phyloP scores from a whole-genome alignment of 2,888 invertebrate species.

The Fabriciana adippe region DNA sequence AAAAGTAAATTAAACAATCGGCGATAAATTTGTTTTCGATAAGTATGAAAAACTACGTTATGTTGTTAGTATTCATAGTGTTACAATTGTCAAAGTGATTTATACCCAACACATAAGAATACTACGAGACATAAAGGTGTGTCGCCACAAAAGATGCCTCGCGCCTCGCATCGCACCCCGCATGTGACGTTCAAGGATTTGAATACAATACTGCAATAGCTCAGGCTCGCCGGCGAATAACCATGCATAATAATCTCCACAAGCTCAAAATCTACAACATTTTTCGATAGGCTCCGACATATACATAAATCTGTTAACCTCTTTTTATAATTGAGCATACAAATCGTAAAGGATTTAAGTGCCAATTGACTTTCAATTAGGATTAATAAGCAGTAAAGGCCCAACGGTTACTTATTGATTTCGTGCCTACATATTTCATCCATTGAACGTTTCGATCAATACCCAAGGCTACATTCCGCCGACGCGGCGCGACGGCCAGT shows the following conservation, averaged over 20 bases:
- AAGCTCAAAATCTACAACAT: conserved; percentile 71
- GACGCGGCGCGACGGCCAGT: conserved; percentile 46
- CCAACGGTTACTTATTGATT: conserved; percentile 62
- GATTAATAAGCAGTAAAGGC: conserved; percentile 63
- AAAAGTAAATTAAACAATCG: too few species aligned
- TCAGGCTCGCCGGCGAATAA: conserved; percentile 72
- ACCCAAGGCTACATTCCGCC: conserved; percentile 57
- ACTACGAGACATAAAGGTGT: conserved; percentile 21
- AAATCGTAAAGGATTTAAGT: conserved; percentile 57
- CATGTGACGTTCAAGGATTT: conserved; percentile 67
- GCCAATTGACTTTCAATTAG: conserved; percentile 67
- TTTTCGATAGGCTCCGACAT: conserved; percentile 44
- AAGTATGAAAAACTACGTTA: too few species aligned
- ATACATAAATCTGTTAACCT: conserved; percentile 35
- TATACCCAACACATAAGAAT: not conserved
- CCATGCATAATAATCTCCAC: conserved; percentile 72
- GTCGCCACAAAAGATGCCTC: conserved; percentile 30
- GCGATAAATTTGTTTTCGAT: too few species aligned
- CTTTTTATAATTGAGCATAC: conserved; percentile 56
- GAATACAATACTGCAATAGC: conserved; percentile 79
- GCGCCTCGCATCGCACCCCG: conserved; percentile 36
- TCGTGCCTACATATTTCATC: conserved; percentile 52
- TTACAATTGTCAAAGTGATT: not conserved
- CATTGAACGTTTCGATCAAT: conserved; percentile 58
- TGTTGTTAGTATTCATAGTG: not conserved